Percentiles rank a stretch among this genome's conserved stretches.
Evolutionary conservation across 2,888 invertebrate species (phyloP).

Genomic region (Bembecia ichneumoniformis): DNA sequence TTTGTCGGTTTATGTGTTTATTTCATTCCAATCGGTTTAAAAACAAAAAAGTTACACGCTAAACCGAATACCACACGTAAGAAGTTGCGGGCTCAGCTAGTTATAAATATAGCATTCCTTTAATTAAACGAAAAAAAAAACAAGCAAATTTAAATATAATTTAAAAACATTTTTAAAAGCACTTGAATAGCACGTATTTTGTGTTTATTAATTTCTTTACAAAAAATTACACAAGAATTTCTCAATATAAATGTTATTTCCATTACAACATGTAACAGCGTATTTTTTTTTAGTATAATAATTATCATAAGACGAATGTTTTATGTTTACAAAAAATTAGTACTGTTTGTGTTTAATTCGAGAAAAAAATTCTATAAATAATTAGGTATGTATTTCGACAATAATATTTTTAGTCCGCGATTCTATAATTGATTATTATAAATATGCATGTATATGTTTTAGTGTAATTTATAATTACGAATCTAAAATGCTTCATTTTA

Average conservation of each 20-base stretch:
- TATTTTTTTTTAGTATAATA: slow-evolving; percentile 31
- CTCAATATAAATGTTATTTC: slow-evolving; percentile 43
- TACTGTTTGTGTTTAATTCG: neutral
- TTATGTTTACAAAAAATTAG: slow-evolving; percentile 54
- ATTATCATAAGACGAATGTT: slow-evolving; percentile 35
- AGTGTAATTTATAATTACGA: neutral
- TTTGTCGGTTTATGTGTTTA: too few relatives aligned
- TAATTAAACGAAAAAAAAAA: slow-evolving; percentile 35
- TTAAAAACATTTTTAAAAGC: slow-evolving; percentile 60
- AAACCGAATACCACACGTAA: too few relatives aligned
- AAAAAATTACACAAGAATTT: slow-evolving; percentile 61
- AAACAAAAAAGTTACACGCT: too few relatives aligned
- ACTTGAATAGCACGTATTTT: slow-evolving; percentile 60
- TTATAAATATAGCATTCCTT: slow-evolving; percentile 34
- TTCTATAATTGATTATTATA: neutral
- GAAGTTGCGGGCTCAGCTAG: too few relatives aligned
- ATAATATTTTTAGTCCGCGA: slow-evolving; percentile 19
- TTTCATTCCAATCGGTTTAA: too few relatives aligned
- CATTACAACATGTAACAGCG: slow-evolving; percentile 49
- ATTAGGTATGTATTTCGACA: slow-evolving; percentile 5
- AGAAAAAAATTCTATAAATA: too few relatives aligned
- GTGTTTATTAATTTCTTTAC: slow-evolving; percentile 28
- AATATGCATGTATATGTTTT: neutral
- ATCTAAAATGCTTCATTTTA: slow-evolving; percentile 36
- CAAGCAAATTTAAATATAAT: slow-evolving; percentile 71